Conservation (phyloP, 2,113 vertebrate genomes). For the Telmatochromis sp. region DNA sequence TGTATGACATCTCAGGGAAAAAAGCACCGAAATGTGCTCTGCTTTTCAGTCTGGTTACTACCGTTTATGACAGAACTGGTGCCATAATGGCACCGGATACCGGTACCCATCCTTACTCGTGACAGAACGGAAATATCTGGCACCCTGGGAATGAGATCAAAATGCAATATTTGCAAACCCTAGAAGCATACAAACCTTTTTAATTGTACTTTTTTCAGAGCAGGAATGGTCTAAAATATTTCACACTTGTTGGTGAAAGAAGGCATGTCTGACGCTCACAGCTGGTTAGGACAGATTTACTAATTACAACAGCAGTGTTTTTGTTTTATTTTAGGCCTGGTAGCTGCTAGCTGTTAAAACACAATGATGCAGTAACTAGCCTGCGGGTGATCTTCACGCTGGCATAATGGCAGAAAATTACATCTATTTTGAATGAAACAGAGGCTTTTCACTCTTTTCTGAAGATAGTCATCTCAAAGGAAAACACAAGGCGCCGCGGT, state of each 20-base stretch:
- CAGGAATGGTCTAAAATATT: background rate
- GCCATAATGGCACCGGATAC: fast-evolving
- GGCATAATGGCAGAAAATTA: background rate
- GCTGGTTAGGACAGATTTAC: background rate
- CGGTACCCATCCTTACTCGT: background rate
- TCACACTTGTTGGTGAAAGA: background rate
- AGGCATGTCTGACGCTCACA: background rate
- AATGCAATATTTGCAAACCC: background rate
- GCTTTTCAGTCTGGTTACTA: background rate
- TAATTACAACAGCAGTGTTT: background rate
- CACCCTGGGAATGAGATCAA: background rate
- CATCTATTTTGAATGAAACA: background rate
- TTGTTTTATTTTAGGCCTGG: background rate
- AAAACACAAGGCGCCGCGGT: background rate
- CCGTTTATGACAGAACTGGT: background rate
- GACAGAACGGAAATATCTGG: background rate
- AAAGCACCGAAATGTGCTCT: fast-evolving
- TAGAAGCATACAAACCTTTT: background rate
- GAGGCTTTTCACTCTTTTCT: background rate
- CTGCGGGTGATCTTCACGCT: background rate
- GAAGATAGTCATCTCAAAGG: background rate
- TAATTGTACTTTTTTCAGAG: background rate
- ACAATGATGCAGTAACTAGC: background rate
- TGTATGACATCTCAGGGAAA: fast-evolving
- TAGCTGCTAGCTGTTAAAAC: background rate